Percentiles rank a stretch among this genome's conserved stretches.
Evolutionary conservation across 1,140 invertebrate species (phyloP).

Genomic region (Orussus abietinus): DNA sequence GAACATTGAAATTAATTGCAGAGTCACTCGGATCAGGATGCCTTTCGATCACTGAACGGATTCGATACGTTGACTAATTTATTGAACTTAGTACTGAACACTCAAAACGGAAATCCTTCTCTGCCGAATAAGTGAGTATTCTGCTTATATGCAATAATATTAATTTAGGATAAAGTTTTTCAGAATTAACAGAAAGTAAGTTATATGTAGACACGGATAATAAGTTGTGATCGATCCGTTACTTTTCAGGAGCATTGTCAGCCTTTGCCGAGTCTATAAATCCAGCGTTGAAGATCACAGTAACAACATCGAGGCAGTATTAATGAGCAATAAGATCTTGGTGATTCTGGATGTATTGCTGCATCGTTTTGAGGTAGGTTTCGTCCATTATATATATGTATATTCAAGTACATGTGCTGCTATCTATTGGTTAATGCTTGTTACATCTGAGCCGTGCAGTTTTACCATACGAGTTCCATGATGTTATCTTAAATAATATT

Average conservation of each 20-base stretch:
- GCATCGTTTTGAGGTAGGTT: conserved; percentile 62
- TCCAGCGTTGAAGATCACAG: conserved; percentile 54
- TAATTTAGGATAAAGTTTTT: too few species aligned
- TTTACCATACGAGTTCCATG: too few species aligned
- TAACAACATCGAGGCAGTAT: conserved; percentile 62
- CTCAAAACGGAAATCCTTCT: conserved; percentile 46
- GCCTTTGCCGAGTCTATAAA: conserved; percentile 60
- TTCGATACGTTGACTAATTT: conserved; percentile 55
- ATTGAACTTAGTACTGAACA: conserved; percentile 45
- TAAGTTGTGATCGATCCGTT: conserved; percentile 3
- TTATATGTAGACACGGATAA: too few species aligned
- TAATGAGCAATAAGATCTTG: conserved; percentile 69
- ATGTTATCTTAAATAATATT: too few species aligned
- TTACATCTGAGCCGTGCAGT: too few species aligned
- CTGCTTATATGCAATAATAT: too few species aligned
- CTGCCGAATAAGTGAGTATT: conserved; percentile 58
- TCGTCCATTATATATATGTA: too few species aligned
- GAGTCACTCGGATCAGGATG: conserved; percentile 53
- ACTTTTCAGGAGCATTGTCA: conserved; percentile 59
- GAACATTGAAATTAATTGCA: too few species aligned
- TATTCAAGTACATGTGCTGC: too few species aligned
- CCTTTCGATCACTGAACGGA: conserved; percentile 56
- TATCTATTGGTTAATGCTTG: too few species aligned
- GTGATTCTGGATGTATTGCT: conserved; percentile 65
- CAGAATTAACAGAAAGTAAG: too few species aligned